Percentiles rank a stretch among this genome's conserved stretches.
phyloP scores from a whole-genome alignment of 2,888 invertebrate species.

The Standfussiana lucernea region DNA sequence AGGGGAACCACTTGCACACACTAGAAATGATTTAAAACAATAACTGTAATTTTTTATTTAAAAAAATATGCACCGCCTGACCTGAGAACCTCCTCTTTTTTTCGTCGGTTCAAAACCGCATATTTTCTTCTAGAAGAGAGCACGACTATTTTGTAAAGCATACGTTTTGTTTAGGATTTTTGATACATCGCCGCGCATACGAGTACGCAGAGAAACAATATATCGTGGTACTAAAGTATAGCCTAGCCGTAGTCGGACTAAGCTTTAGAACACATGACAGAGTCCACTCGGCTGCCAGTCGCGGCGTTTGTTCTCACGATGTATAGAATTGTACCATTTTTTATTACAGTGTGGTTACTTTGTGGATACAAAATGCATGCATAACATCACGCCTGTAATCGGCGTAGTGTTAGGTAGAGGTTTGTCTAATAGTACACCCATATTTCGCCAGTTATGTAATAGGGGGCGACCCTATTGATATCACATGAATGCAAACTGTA shows the following conservation, averaged over 20 bases:
- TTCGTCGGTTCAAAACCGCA: neutral
- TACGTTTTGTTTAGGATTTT: slow-evolving; percentile 30
- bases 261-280: slow-evolving; percentile 18
- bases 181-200: slow-evolving; percentile 38
- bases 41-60: too few species aligned
- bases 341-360: slow-evolving; percentile 1
- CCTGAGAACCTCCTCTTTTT: neutral
- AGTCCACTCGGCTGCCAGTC: slow-evolving; percentile 6
- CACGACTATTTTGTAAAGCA: neutral
- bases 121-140: neutral
- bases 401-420: neutral
- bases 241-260: neutral
- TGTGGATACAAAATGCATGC: neutral
- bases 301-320: slow-evolving; percentile 10
- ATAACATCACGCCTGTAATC: neutral
- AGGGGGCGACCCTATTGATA: neutral
- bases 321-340: slow-evolving; percentile 3
- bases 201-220: slow-evolving; percentile 44
- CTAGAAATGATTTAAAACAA: neutral
- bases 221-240: slow-evolving; percentile 24
- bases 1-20: neutral
- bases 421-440: neutral
- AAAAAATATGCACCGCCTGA: neutral
- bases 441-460: neutral
- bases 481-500: neutral